Percentiles rank a stretch among this genome's conserved stretches.
Evolutionary conservation across 2,888 invertebrate genomes (phyloP).

Genomic region (Nemoura dubitans): DNA sequence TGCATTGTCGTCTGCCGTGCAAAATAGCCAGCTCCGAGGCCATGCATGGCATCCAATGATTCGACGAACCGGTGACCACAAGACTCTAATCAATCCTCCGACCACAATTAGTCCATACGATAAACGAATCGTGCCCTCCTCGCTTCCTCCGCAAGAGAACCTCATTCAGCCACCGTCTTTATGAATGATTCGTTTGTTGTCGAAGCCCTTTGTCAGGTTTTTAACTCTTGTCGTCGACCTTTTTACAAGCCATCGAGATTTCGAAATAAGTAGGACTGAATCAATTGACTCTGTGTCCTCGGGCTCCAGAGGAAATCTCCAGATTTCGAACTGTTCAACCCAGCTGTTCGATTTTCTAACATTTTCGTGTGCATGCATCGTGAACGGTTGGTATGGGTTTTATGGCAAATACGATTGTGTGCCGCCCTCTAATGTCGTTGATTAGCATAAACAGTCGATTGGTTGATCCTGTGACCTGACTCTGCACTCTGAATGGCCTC

Average conservation of each 20-base stretch:
- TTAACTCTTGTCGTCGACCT: not conserved
- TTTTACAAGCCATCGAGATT: constrained; percentile 5
- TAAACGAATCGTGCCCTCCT: not conserved
- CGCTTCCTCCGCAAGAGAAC: not conserved
- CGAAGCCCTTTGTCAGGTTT: not conserved
- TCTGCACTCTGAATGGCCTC: not conserved
- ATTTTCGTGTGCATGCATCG: not conserved
- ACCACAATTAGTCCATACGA: not conserved
- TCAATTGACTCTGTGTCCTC: not conserved
- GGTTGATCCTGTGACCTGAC: not conserved
- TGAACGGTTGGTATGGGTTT: not conserved
- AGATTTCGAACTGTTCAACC: not conserved
- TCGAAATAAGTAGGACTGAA: not conserved
- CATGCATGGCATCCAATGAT: no score
- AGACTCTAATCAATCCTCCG: not conserved
- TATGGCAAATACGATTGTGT: not conserved
- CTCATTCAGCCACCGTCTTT: not conserved
- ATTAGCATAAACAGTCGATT: not conserved
- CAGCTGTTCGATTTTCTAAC: not conserved
- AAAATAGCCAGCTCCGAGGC: no score
- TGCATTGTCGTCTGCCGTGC: no score
- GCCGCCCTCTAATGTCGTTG: not conserved
- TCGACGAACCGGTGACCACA: not conserved
- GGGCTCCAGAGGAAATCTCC: not conserved
- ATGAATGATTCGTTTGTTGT: constrained; percentile 7